These are phyloP conservation scores for Clarias batrachus DNA, from an alignment of 2,113 vertebrate species.

Conservation along the genomic window DNA sequence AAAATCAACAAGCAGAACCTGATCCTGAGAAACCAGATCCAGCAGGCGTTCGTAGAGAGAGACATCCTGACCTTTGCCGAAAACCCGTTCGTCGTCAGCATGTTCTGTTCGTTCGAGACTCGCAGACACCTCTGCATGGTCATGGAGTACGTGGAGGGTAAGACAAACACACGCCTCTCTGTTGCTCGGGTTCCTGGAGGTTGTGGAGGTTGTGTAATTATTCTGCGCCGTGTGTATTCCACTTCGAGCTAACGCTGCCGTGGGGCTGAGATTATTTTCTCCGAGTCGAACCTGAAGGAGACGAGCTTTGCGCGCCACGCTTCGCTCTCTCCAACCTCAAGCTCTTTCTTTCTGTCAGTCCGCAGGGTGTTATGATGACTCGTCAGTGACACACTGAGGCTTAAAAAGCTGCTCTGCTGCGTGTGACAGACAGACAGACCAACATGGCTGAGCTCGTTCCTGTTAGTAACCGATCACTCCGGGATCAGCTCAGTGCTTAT, in stretches of 20 bases:
- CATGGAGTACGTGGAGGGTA: slow-evolving; percentile 96
- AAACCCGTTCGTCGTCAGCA: slow-evolving; percentile 93
- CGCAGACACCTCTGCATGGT: slow-evolving; percentile 93
- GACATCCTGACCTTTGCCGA: slow-evolving; percentile 96
- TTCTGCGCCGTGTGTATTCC: slow-evolving; percentile 7
- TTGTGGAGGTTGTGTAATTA: slow-evolving; percentile 1
- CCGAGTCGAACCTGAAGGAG: slow-evolving; percentile 4
- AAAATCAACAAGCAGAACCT: slow-evolving; percentile 98
- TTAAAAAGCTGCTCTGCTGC: slow-evolving; percentile 27
- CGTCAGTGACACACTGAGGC: slow-evolving; percentile 17
- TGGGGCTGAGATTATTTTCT: not conserved
- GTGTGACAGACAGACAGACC: not conserved
- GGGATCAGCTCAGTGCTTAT: not conserved
- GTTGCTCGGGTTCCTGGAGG: not conserved
- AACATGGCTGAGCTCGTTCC: slow-evolving; percentile 19
- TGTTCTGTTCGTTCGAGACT: slow-evolving; percentile 95
- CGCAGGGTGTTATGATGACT: slow-evolving; percentile 8
- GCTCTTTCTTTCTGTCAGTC: not conserved
- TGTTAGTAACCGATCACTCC: not conserved
- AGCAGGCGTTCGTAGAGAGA: slow-evolving; percentile 92
- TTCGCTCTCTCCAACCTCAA: not conserved
- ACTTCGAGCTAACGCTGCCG: slow-evolving; percentile 2
- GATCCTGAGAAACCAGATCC: slow-evolving; percentile 92
- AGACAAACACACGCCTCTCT: slow-evolving; percentile 18
- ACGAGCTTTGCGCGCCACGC: not conserved